A percentile compares a stretch with the other conserved stretches of the same genome.
These are phyloP conservation scores for Oryzias javanicus DNA, from an alignment of 2,113 vertebrate genomes.

Conservation along the genomic window DNA sequence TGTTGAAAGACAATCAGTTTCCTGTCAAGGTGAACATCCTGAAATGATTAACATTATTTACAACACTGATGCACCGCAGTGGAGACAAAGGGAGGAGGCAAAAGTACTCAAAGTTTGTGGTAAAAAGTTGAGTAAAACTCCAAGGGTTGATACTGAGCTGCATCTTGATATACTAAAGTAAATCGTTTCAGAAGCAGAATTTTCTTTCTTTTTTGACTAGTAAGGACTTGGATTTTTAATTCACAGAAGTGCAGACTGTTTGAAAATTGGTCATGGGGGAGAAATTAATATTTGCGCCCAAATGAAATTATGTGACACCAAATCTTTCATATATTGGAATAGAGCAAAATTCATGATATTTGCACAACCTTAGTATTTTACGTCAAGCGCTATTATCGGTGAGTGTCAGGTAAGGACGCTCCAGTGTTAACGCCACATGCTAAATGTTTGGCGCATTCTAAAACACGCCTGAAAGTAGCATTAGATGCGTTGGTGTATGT, in stretches of 20 bases:
- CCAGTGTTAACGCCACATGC: too few relatives aligned
- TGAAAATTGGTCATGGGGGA: too few relatives aligned
- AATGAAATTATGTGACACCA: too few relatives aligned
- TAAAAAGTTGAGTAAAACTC: constrained; percentile 63
- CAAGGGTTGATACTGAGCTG: constrained; percentile 25
- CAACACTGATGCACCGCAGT: constrained; percentile 35
- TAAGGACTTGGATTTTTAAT: background rate
- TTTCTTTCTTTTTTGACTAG: constrained; percentile 11
- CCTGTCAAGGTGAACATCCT: constrained; percentile 67
- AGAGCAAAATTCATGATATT: too few relatives aligned
- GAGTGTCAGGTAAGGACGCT: too few relatives aligned
- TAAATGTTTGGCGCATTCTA: too few relatives aligned
- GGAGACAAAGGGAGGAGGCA: constrained; percentile 35
- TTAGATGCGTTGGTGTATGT: constrained; percentile 2
- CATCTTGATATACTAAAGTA: constrained; percentile 48
- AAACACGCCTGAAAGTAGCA: too few relatives aligned
- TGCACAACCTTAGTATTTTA: too few relatives aligned
- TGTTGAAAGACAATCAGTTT: constrained; percentile 63
- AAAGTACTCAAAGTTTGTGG: constrained; percentile 53
- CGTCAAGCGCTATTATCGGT: too few relatives aligned
- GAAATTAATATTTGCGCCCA: too few relatives aligned
- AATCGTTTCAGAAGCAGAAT: constrained; percentile 25
- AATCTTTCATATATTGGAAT: too few relatives aligned
- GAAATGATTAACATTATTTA: constrained; percentile 75
- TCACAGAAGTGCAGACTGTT: too few relatives aligned